phyloP scores from a whole-genome alignment of 1,140 invertebrate species.

The Drosophila triauraria region DNA sequence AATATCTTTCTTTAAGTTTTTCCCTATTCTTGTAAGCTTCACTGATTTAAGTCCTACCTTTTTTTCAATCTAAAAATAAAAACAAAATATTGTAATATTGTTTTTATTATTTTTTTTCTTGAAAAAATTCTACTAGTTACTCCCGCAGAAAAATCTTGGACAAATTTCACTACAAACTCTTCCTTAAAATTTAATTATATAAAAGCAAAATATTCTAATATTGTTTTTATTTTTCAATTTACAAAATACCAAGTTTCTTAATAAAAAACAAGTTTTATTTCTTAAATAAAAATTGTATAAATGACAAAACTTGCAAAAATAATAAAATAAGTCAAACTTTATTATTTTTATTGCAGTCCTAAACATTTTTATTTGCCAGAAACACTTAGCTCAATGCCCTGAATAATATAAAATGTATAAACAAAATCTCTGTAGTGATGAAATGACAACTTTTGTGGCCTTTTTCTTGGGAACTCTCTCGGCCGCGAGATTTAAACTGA shows the following conservation, averaged over 20 bases:
- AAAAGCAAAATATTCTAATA: no score
- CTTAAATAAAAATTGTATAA: not conserved
- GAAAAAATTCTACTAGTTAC: no score
- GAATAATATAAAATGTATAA: slow-evolving; percentile 13
- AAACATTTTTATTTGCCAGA: slow-evolving; percentile 2
- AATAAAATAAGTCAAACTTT: no score
- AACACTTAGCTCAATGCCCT: not conserved
- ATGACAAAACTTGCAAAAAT: not conserved
- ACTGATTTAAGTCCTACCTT: not conserved
- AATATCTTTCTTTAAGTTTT: not conserved
- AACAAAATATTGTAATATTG: no score
- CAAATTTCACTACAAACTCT: no score
- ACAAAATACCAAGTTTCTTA: not conserved
- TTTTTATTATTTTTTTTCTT: no score
- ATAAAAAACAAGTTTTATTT: not conserved
- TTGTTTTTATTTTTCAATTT: not conserved
- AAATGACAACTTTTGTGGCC: slow-evolving; percentile 6
- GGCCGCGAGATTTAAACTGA: slow-evolving; percentile 59
- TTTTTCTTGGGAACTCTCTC: slow-evolving; percentile 8
- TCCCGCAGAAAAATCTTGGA: no score
- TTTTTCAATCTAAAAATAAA: not conserved
- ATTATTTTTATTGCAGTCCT: not conserved
- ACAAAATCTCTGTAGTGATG: slow-evolving; percentile 7
- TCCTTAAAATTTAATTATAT: no score
- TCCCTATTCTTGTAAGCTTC: not conserved